A percentile compares a stretch with the other conserved stretches of the same genome.
phyloP scores from a whole-genome alignment of 2,113 vertebrate species.

The Herpailurus yagouaroundi region DNA sequence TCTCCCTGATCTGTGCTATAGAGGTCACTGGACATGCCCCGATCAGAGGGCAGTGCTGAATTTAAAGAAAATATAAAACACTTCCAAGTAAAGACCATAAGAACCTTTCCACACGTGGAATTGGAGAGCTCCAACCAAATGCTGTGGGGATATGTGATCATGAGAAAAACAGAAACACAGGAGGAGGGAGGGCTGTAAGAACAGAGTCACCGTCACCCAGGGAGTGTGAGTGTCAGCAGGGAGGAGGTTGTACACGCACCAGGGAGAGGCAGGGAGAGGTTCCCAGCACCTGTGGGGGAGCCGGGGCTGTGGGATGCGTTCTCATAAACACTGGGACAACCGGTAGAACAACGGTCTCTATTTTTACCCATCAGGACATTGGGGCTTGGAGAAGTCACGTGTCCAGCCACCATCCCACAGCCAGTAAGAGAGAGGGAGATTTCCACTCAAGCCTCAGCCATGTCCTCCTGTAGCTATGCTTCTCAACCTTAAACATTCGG shows the following conservation, averaged over 20 bases:
- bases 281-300: slow-evolving; percentile 52
- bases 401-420: background rate
- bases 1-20: slow-evolving; percentile 43
- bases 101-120: slow-evolving; percentile 66
- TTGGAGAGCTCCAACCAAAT: slow-evolving; percentile 73
- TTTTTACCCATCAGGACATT: background rate
- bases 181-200: background rate
- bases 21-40: slow-evolving; percentile 58
- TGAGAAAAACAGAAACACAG: slow-evolving; percentile 51
- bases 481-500: background rate
- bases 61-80: background rate
- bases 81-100: slow-evolving; percentile 76
- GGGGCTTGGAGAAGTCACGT: background rate
- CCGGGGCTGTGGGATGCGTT: background rate
- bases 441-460: background rate
- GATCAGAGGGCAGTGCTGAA: slow-evolving; percentile 45
- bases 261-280: slow-evolving; percentile 71
- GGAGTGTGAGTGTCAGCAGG: background rate
- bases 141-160: slow-evolving; percentile 80
- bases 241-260: background rate
- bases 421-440: background rate
- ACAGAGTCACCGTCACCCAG: background rate
- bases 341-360: background rate
- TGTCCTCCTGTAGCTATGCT: too few species aligned
- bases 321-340: background rate